Conservation (phyloP, 2,888 invertebrate species). For the Rhaphigaster nebulosa region DNA sequence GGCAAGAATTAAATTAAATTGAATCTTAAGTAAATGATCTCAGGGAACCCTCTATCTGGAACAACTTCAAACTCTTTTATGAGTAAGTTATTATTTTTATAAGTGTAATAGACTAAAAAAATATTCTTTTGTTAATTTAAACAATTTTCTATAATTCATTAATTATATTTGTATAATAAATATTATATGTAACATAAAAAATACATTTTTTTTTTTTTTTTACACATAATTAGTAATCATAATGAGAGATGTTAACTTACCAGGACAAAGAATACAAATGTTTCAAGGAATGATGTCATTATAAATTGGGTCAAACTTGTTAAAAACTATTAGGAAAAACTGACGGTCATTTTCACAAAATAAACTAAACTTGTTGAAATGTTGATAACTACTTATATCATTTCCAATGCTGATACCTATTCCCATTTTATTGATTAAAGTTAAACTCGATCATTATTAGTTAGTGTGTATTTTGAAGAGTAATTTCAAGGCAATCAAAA, state of each 20-base stretch:
- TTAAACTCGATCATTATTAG: not conserved
- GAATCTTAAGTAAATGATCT: too few relatives aligned
- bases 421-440: not conserved
- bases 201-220: too few relatives aligned
- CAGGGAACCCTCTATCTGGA: too few relatives aligned
- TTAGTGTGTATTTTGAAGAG: not conserved
- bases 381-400: not conserved
- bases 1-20: too few relatives aligned
- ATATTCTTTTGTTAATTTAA: too few relatives aligned
- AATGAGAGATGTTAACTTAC: not conserved
- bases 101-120: too few relatives aligned
- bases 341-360: not conserved
- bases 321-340: slow-evolving; percentile 15
- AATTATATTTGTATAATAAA: too few relatives aligned
- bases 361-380: not conserved
- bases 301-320: slow-evolving; percentile 28
- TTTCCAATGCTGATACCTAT: not conserved
- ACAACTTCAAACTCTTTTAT: too few relatives aligned
- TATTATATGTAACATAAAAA: too few relatives aligned
- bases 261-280: not conserved
- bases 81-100: too few relatives aligned
- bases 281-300: not conserved
- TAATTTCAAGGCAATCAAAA: not conserved
- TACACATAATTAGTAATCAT: not conserved
- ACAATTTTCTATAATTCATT: too few relatives aligned